These are phyloP conservation scores for Syngnathoides biaculeatus DNA, from an alignment of 2,113 vertebrate genomes.

Conservation along the genomic window DNA sequence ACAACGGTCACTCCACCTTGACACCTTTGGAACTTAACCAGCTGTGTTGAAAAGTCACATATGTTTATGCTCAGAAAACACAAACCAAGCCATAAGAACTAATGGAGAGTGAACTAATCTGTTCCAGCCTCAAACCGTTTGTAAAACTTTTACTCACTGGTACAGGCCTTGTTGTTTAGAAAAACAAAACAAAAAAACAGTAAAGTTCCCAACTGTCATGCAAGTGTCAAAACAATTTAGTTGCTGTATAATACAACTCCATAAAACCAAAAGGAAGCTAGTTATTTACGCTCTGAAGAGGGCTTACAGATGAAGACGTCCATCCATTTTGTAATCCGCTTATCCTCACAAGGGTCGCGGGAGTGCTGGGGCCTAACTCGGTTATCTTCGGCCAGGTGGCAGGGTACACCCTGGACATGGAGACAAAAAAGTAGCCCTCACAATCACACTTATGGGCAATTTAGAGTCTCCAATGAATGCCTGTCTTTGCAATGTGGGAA, in stretches of 20 bases:
- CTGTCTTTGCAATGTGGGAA: too few species aligned
- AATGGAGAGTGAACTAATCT: background rate
- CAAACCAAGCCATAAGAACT: background rate
- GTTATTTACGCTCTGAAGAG: background rate
- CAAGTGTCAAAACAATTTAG: background rate
- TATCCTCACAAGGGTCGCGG: too few species aligned
- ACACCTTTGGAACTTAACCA: background rate
- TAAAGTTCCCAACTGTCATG: background rate
- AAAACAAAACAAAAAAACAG: background rate
- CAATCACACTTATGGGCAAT: too few species aligned
- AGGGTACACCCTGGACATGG: too few species aligned
- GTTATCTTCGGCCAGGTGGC: too few species aligned
- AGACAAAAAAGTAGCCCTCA: too few species aligned
- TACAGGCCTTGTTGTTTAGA: background rate
- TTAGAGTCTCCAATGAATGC: too few species aligned
- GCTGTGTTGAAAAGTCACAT: background rate
- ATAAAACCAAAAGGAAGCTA: background rate
- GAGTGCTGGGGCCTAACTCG: too few species aligned
- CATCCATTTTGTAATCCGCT: too few species aligned
- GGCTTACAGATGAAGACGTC: too few species aligned
- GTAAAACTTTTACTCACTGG: background rate
- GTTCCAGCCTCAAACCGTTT: background rate
- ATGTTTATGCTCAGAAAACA: constrained; percentile 2
- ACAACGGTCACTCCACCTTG: background rate
- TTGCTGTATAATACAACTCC: background rate